Percentiles rank a stretch among this genome's conserved stretches.
Evolutionary conservation across 92 coral and sea anemone genomes (phyloP).

Genomic region (Porites evermanni): DNA sequence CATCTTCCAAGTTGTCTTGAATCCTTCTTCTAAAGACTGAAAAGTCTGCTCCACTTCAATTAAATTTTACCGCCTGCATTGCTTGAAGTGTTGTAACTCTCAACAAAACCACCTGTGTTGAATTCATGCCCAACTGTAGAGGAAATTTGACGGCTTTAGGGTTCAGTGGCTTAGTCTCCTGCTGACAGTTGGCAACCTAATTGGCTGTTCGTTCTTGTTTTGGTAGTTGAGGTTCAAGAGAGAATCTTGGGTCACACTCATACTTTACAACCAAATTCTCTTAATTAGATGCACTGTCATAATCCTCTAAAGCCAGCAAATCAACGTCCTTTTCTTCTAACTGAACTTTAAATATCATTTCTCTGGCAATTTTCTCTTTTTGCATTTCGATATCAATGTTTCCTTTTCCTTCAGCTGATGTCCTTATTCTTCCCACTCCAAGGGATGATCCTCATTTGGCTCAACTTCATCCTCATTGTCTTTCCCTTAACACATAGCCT

Average conservation of each 20-base stretch:
- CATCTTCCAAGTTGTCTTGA: slow-evolving; percentile 53
- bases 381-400: slow-evolving; percentile 61
- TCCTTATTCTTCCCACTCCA: too few relatives aligned
- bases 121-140: not conserved
- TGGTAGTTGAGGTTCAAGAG: not conserved
- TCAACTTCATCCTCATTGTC: too few relatives aligned
- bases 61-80: slow-evolving; percentile 62
- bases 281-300: too few relatives aligned
- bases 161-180: not conserved
- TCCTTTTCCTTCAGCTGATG: slow-evolving; percentile 52
- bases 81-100: slow-evolving; percentile 64
- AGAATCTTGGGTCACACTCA: too few relatives aligned
- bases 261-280: too few relatives aligned
- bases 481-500: too few relatives aligned
- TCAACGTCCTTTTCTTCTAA: slow-evolving; percentile 40
- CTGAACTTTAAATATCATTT: slow-evolving; percentile 39
- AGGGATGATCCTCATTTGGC: too few relatives aligned
- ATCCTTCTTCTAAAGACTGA: slow-evolving; percentile 51
- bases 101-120: slow-evolving; percentile 27
- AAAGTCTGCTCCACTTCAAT: slow-evolving; percentile 48
- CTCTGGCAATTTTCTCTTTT: slow-evolving; percentile 44
- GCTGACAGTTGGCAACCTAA: not conserved
- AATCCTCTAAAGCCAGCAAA: slow-evolving; percentile 15
- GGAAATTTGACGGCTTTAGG: not conserved
- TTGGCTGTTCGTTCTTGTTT: not conserved